phyloP scores from a whole-genome alignment of 2,888 invertebrate species.

The Agrochola lychnidis region DNA sequence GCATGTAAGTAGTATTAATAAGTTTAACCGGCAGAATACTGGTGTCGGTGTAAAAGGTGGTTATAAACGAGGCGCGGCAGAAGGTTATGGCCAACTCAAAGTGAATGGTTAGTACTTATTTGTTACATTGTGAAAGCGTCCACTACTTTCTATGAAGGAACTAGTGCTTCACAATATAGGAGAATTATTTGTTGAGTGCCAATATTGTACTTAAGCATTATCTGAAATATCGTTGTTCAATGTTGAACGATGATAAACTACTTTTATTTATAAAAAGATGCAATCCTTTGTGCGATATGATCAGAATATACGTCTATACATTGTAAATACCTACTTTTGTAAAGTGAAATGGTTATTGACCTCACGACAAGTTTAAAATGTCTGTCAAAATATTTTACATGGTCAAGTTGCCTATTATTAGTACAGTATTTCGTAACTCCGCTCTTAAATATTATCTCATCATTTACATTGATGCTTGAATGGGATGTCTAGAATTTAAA shows the following conservation, averaged over 20 bases:
- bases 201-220: constrained; percentile 15
- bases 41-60: too few relatives aligned
- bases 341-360: not conserved
- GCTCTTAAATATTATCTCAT: constrained; percentile 4
- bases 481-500: constrained; percentile 18
- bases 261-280: constrained; percentile 15
- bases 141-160: constrained; percentile 38
- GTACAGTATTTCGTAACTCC: not conserved
- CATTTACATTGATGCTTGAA: constrained; percentile 9
- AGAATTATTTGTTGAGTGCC: constrained; percentile 19
- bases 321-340: constrained; percentile 7
- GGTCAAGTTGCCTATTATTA: too few relatives aligned
- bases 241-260: constrained; percentile 16
- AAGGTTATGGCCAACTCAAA: too few relatives aligned
- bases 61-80: too few relatives aligned
- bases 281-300: constrained; percentile 45
- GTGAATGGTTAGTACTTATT: constrained; percentile 7
- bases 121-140: constrained; percentile 21
- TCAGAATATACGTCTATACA: constrained; percentile 27
- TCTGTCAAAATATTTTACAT: not conserved
- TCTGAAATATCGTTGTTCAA: constrained; percentile 20
- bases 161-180: constrained; percentile 34
- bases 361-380: constrained; percentile 3
- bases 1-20: too few relatives aligned
- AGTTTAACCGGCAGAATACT: too few relatives aligned